Base-by-base conservation (phyloP, 2,797 vertebrate species). In the Enteromius anoplus region DNA sequence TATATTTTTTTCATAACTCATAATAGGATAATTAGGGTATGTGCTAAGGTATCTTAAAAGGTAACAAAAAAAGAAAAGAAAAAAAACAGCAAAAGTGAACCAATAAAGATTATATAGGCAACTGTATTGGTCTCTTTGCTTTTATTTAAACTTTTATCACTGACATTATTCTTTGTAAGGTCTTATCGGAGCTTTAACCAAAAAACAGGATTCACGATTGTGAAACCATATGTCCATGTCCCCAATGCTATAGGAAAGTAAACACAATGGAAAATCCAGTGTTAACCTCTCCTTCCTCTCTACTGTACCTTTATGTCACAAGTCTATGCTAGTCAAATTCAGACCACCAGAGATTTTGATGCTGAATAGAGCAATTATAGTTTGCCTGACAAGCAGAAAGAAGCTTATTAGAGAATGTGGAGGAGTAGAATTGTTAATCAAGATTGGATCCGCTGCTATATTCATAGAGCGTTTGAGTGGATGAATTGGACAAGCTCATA, bases 401-500 rank as follows among this genome's bases (percentile, higher is more conserved):
- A 66, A 66, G 60, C 60, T 55, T 66, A 42, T 82, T 65, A 32
- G 71, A 82, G 72, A 14, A 40, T 65, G 60, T 75, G 47, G 29
- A 75, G 34, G 72, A 75, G 62, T 42, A 42, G 7, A 75, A 75
- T 37, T 32, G 32, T 75, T 82, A 78, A 65, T 78, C 60, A 65
- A 34, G 76, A 65, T 47, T 14, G 76, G 6, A 40, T 78, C 42
- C 29, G 76, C 76, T 65, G 42, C 60, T 78, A 42, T 53, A 53
- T 55, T 82, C 72, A 58, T 32, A 21, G 23, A 32, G 60, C 34
- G 12, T 68, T 32, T 76, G 47, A 76, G 34, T 8, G 34, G 62
- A 82, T 82, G 68, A 68, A 75, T 45, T 75, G 19, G 62, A 68
- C 49, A 75, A 75, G 71, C 81, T 82, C 49, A 76, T 55, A 15